Conservation (phyloP, 2,797 vertebrate species). For the Vultur gryphus region DNA sequence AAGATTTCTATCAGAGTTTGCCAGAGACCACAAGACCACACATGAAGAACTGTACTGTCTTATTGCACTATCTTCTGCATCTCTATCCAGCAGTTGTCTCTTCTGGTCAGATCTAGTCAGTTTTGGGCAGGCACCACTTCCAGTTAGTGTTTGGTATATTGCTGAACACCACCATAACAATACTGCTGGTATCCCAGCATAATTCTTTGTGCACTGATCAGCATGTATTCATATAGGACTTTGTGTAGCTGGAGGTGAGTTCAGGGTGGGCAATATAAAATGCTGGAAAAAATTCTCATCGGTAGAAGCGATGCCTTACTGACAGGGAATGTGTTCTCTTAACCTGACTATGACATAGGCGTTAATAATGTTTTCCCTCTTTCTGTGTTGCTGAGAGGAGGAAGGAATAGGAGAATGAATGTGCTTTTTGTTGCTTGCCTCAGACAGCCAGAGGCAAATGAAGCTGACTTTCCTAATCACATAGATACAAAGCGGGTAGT, state of each 20-base stretch:
- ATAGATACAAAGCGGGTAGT: constrained; percentile 41
- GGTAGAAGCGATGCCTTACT: background rate
- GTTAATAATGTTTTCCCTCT: background rate
- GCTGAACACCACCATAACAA: background rate
- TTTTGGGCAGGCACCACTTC: background rate
- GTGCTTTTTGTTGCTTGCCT: constrained; percentile 25
- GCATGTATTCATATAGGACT: background rate
- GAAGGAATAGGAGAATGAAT: background rate
- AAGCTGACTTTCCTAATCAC: constrained; percentile 55
- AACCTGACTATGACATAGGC: background rate
- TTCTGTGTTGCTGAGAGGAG: background rate
- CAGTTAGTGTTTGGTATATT: background rate
- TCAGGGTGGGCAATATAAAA: background rate
- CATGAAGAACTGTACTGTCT: background rate
- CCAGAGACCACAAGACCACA: background rate
- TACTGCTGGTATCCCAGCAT: background rate
- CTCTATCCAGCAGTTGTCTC: background rate
- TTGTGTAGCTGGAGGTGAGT: background rate
- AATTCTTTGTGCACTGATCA: background rate
- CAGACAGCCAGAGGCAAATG: constrained; percentile 29
- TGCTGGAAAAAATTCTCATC: background rate
- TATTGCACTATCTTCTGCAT: background rate
- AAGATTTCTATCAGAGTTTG: background rate
- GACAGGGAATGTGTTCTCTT: background rate
- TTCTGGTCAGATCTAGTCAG: background rate